Base-by-base conservation (phyloP, 2,888 invertebrate species). In the Esperia sulphurella region DNA sequence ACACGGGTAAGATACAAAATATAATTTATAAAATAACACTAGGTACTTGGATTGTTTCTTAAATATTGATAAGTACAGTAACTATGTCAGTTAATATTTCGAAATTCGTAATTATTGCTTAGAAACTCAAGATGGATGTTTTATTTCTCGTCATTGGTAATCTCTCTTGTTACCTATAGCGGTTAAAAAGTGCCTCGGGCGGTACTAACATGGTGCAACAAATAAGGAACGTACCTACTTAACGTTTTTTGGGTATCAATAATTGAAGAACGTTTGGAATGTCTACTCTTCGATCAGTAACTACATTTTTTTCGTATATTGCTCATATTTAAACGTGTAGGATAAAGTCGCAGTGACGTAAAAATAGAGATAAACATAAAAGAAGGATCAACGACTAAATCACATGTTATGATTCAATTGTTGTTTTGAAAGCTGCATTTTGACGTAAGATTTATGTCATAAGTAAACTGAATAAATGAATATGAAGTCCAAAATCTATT, bases 131-230 rank as follows among this genome's bases (percentile, higher is more conserved):
- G 40, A 41, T 44, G 40, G 48, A 48, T 48, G 39, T 12, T 38
- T n/a, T 14, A 41, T 10, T 40, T 21, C 14, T 9, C 29, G n/a
- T 8, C 28, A 35, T 33, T 41, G 21, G 33, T 43, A 31, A 43
- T 47, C n/a, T 35, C 35, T 31, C 31, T 33, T 33, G 21, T 21
- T 21, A 21, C 21, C 5, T 35, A 46, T 54, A 53, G 53, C 53
- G 54, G 53, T 54, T 52, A 53, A 54, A 51, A 50, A 54, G 49
- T 59, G 53, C 67, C 60, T 61, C 53, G 58, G 54, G 53, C 57
- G 53, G 57, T 53, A 35, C n/a, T 57, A 45, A 50, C 50, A 46
- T 47, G 55, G 45, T 52, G 53, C 54, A 57, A 58, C 62, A 54
- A 54, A 53, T 61, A 58, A 58, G 58, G 43, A 53, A 59, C 54